Percentiles rank a stretch among this genome's conserved stretches.
phyloP scores from a whole-genome alignment of 2,797 vertebrate species.

The Sebastes vulpes region DNA sequence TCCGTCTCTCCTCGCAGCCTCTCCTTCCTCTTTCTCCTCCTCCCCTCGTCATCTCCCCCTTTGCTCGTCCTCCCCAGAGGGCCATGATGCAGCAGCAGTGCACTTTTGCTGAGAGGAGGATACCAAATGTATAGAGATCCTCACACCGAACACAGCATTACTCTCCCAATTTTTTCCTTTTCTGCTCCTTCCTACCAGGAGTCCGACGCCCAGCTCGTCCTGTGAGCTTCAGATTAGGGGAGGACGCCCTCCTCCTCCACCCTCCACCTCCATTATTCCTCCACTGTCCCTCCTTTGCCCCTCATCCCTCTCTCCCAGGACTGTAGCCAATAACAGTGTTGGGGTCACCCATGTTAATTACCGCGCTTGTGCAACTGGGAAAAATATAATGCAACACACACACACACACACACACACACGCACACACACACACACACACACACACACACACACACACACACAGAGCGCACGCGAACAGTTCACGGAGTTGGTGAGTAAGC shows the following conservation, averaged over 20 bases:
- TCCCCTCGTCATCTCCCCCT: conserved; percentile 32
- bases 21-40: conserved; percentile 15
- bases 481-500: conserved; percentile 55
- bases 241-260: conserved; percentile 36
- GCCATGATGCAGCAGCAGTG: conserved; percentile 70
- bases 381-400: conserved; percentile 65
- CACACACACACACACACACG: conserved; percentile 34
- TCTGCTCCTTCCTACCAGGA: neutral
- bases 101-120: conserved; percentile 60
- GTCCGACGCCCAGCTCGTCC: conserved; percentile 17
- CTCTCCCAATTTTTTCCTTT: conserved; percentile 6
- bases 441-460: conserved; percentile 30
- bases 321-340: conserved; percentile 82
- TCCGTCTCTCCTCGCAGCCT: conserved; percentile 31
- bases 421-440: conserved; percentile 32
- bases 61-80: conserved; percentile 72
- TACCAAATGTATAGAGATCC: conserved; percentile 46
- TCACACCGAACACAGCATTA: neutral
- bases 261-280: conserved; percentile 41
- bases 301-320: conserved; percentile 62
- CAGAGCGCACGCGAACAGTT: conserved; percentile 3
- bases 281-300: conserved; percentile 38
- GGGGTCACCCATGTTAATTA: conserved; percentile 91
- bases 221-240: conserved; percentile 63
- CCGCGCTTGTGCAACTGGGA: conserved; percentile 83